Conservation (phyloP, 2,113 vertebrate genomes). For the Orthonyx spaldingii region DNA sequence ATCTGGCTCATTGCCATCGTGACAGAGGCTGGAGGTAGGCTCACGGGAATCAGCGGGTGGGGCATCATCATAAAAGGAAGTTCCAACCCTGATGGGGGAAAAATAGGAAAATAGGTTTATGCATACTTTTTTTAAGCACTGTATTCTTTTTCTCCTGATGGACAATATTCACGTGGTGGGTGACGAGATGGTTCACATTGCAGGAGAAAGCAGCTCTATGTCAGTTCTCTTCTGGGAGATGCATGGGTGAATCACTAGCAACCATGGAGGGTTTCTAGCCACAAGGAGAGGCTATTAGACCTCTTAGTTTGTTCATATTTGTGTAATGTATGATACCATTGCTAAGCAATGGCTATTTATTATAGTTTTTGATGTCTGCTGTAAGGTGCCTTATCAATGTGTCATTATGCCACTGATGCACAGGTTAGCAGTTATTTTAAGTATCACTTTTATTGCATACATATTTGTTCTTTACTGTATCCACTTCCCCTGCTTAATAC, state of each 20-base stretch:
- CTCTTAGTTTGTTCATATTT: not conserved
- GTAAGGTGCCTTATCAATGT: not conserved
- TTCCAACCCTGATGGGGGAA: conserved; percentile 83
- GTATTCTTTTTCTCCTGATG: not conserved
- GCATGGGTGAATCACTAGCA: not conserved
- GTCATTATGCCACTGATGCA: not conserved
- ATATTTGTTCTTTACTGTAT: not conserved
- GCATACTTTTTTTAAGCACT: not conserved
- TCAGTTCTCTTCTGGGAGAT: not conserved
- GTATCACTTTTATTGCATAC: not conserved
- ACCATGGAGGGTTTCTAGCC: not conserved
- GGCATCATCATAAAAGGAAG: conserved; percentile 99
- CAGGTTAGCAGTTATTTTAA: conserved; percentile 29
- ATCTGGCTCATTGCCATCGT: conserved; percentile 99
- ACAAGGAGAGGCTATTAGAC: conserved; percentile 3
- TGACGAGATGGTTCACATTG: not conserved
- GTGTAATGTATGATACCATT: not conserved
- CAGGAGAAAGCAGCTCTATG: not conserved
- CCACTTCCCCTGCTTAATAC: not conserved
- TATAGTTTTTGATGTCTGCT: not conserved
- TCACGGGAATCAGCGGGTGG: conserved; percentile 97
- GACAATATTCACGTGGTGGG: not conserved
- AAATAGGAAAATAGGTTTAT: not conserved
- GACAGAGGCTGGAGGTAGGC: conserved; percentile 98
- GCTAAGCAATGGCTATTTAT: not conserved